Conservation (phyloP, 2,113 vertebrate species). For the Desmodus rotundus region DNA sequence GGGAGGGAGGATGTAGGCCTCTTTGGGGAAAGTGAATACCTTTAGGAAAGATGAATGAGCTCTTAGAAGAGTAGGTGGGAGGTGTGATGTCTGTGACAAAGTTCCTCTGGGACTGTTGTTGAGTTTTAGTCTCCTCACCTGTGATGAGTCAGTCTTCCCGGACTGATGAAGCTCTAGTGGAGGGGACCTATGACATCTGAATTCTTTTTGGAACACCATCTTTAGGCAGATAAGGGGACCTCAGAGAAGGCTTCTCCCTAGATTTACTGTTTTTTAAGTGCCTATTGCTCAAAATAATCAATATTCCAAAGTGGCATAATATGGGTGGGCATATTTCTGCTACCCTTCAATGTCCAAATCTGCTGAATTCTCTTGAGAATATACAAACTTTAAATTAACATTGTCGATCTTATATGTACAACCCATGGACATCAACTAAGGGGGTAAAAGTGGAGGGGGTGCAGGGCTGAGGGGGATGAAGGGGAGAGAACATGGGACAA, state of each 20-base stretch:
- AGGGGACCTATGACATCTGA: not conserved
- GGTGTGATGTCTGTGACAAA: not conserved
- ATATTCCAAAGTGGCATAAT: not conserved
- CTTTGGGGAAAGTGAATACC: not conserved
- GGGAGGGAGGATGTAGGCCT: not conserved
- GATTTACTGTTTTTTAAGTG: not conserved
- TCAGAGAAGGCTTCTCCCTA: not conserved
- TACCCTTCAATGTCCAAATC: not conserved
- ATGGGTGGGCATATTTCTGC: not conserved
- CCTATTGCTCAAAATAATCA: not conserved
- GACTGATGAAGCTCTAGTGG: not conserved
- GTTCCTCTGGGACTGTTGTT: not conserved
- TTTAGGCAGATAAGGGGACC: not conserved
- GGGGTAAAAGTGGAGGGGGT: too few species aligned
- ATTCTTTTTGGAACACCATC: not conserved
- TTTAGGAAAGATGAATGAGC: not conserved
- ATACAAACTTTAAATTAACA: not conserved
- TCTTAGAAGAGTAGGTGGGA: not conserved
- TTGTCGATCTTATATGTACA: too few species aligned
- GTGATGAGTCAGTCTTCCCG: not conserved
- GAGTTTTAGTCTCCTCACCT: not conserved
- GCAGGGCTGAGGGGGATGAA: too few species aligned
- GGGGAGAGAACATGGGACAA: too few species aligned
- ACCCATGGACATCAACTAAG: too few species aligned
- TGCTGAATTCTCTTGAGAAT: constrained; percentile 2